These are phyloP conservation scores for Sturnira hondurensis DNA, from an alignment of 2,113 vertebrate genomes.

Conservation along the genomic window DNA sequence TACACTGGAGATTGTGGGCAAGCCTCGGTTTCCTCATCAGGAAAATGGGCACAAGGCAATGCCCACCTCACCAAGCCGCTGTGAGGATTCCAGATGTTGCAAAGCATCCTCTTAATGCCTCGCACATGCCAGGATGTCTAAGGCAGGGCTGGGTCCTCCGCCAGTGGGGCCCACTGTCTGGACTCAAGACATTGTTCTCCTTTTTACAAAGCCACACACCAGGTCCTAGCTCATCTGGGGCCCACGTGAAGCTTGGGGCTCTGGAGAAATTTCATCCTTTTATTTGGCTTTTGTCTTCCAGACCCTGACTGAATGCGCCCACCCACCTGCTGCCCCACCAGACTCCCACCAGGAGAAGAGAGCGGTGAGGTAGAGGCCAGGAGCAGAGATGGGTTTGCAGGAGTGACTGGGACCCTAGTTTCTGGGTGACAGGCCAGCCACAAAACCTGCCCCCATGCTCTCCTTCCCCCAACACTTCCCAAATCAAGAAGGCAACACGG, in stretches of 20 bases:
- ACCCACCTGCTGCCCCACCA: not conserved
- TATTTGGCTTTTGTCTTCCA: not conserved
- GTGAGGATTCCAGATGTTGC: not conserved
- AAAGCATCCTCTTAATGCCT: not conserved
- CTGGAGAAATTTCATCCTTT: not conserved
- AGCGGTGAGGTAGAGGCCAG: too few relatives aligned
- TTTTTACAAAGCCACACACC: not conserved
- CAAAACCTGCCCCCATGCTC: not conserved
- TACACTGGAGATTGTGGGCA: not conserved
- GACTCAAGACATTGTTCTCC: not conserved
- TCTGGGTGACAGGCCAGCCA: accelerated
- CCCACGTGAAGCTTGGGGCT: not conserved
- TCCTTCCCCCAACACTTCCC: not conserved
- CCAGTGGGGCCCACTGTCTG: not conserved
- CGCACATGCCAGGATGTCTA: not conserved
- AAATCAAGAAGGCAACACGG: not conserved
- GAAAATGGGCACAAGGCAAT: not conserved
- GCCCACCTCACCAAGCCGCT: not conserved
- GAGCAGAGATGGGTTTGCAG: not conserved
- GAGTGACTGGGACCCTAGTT: not conserved
- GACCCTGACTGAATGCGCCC: too few relatives aligned
- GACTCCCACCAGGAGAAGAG: not conserved
- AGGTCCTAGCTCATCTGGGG: not conserved
- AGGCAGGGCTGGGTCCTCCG: not conserved
- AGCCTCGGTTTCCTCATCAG: not conserved